Evolutionary conservation across 2,797 vertebrate species (phyloP).

Genomic region (Pelobates cultripes): DNA sequence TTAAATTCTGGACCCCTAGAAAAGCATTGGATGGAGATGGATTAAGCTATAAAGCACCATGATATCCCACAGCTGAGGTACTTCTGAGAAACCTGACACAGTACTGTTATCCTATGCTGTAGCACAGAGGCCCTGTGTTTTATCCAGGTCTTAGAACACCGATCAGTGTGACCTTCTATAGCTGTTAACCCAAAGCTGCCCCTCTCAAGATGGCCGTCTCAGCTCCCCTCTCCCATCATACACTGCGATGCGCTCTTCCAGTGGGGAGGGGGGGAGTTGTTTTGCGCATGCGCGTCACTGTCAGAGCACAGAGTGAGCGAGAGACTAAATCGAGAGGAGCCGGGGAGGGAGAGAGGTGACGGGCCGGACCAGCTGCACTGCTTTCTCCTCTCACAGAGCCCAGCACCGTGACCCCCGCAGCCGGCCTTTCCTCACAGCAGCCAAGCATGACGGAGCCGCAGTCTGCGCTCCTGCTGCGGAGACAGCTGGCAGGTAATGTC

Average conservation of each 20-base stretch:
- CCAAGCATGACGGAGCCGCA: conserved; percentile 92
- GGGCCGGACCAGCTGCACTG: conserved; percentile 30
- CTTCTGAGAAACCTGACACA: too few species aligned
- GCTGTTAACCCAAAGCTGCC: too few species aligned
- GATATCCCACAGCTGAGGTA: too few species aligned
- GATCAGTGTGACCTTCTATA: too few species aligned
- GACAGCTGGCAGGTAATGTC: conserved; percentile 93
- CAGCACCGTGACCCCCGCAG: background rate
- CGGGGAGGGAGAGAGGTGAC: conserved; percentile 36
- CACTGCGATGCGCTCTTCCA: conserved; percentile 22
- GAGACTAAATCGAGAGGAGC: conserved; percentile 31
- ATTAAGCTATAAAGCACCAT: too few species aligned
- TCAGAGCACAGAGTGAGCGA: conserved; percentile 42
- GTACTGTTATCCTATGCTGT: too few species aligned
- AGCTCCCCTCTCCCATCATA: background rate
- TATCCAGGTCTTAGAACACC: too few species aligned
- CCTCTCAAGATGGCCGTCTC: background rate
- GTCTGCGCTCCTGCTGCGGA: conserved; percentile 92
- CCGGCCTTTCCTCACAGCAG: background rate
- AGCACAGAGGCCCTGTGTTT: too few species aligned
- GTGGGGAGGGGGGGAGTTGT: conserved; percentile 14
- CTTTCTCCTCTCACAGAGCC: background rate
- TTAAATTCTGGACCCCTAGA: too few species aligned
- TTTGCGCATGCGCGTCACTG: conserved; percentile 15
- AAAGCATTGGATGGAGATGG: too few species aligned